Conservation (phyloP, 64 coral and sea anemone genomes). For the Orbicella faveolata region DNA sequence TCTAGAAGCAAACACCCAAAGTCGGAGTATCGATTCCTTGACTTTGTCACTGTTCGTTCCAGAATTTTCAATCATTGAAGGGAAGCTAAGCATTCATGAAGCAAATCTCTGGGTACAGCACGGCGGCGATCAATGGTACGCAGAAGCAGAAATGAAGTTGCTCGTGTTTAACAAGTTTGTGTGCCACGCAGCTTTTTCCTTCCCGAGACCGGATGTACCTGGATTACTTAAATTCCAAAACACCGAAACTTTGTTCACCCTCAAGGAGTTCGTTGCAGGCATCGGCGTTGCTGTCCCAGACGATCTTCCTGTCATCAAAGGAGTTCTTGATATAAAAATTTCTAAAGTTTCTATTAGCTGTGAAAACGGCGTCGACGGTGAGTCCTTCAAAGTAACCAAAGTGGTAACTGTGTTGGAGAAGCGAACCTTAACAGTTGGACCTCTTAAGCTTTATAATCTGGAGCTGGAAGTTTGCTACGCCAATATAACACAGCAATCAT, state of each 20-base stretch:
- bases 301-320: slow-evolving; percentile 12
- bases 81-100: background rate
- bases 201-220: background rate
- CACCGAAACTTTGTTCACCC: background rate
- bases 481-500: background rate
- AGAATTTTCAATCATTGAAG: background rate
- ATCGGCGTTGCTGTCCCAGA: background rate
- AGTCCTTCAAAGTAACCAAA: background rate
- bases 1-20: slow-evolving; percentile 7
- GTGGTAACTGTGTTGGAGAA: background rate
- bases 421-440: background rate
- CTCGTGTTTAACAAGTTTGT: slow-evolving; percentile 23
- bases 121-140: slow-evolving; percentile 6
- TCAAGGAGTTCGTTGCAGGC: background rate
- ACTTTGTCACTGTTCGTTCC: slow-evolving; percentile 9
- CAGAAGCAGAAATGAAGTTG: background rate
- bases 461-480: background rate
- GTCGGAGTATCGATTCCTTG: background rate
- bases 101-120: background rate
- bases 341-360: background rate
- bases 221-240: background rate
- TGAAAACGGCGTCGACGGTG: background rate
- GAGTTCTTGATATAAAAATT: background rate
- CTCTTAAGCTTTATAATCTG: slow-evolving; percentile 7
- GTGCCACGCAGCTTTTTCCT: slow-evolving; percentile 6